Evolutionary conservation across 2,888 invertebrate species (phyloP).

Genomic region (Sialis lutaria): DNA sequence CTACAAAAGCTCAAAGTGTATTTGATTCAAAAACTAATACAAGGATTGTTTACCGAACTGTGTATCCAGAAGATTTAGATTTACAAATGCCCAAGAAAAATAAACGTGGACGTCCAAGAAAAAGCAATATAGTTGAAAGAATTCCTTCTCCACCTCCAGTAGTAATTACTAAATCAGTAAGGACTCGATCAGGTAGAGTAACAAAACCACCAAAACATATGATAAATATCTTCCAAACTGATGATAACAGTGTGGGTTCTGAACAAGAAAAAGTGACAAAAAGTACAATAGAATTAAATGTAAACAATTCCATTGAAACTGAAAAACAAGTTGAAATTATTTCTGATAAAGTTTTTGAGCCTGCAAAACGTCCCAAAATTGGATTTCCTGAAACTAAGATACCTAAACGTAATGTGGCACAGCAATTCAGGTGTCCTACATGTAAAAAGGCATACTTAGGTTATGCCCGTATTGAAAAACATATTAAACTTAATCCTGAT

Average conservation of each 20-base stretch:
- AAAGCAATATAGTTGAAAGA: slow-evolving; percentile 10
- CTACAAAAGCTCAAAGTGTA: slow-evolving; percentile 1
- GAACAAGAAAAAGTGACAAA: neutral
- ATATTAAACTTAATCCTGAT: slow-evolving; percentile 40
- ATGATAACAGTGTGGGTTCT: neutral
- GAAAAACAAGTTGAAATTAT: slow-evolving; percentile 6
- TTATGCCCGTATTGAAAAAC: slow-evolving; percentile 36
- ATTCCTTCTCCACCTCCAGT: slow-evolving; percentile 5
- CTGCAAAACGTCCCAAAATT: neutral
- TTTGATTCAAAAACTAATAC: slow-evolving; percentile 8
- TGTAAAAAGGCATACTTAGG: slow-evolving; percentile 48
- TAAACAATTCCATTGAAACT: neutral
- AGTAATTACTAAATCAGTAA: slow-evolving; percentile 8
- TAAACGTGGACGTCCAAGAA: slow-evolving; percentile 19
- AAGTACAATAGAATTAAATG: neutral
- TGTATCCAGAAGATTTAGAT: slow-evolving; percentile 20
- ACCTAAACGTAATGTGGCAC: slow-evolving; percentile 25
- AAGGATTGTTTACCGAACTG: slow-evolving; percentile 17
- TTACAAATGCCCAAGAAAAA: slow-evolving; percentile 13
- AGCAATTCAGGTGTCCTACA: slow-evolving; percentile 38
- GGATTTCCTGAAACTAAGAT: slow-evolving; percentile 10
- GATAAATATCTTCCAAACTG: slow-evolving; percentile 11
- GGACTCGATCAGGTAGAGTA: slow-evolving; percentile 21
- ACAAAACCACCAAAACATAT: slow-evolving; percentile 21
- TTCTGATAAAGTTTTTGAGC: slow-evolving; percentile 2